A percentile compares a stretch with the other conserved stretches of the same genome.
phyloP scores from a whole-genome alignment of 2,888 invertebrate genomes.

The Sussaba pulchella region DNA sequence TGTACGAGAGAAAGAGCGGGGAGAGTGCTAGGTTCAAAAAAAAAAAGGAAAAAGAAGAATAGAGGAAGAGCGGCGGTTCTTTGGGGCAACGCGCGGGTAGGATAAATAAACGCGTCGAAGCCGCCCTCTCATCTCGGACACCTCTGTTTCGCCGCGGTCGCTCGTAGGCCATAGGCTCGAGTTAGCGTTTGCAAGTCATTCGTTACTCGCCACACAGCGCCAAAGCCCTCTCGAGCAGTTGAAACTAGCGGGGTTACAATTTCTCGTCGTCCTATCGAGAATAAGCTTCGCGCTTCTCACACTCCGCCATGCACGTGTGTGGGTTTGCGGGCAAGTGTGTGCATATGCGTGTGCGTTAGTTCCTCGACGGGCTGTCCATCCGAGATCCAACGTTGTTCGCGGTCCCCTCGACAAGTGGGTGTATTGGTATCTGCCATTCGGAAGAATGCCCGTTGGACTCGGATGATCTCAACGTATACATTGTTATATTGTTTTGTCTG shows the following conservation, averaged over 20 bases:
- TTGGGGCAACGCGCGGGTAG: conserved; percentile 75
- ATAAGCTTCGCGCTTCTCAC: conserved; percentile 1
- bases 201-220: conserved; percentile 35
- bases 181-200: conserved; percentile 59
- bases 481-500: conserved; percentile 9
- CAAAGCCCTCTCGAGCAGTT: conserved; percentile 4
- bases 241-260: conserved; percentile 31
- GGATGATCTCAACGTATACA: conserved; percentile 36
- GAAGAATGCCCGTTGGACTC: conserved; percentile 39
- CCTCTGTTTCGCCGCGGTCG: conserved; percentile 80
- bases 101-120: conserved; percentile 82
- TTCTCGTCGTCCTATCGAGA: conserved; percentile 7
- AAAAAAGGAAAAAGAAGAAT: conserved; percentile 15
- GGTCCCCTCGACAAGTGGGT: conserved; percentile 52
- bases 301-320: neutral
- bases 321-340: neutral
- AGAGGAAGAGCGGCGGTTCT: conserved; percentile 49
- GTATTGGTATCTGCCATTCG: conserved; percentile 59
- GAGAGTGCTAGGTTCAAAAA: conserved; percentile 19
- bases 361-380: conserved; percentile 48
- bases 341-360: neutral
- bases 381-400: conserved; percentile 3
- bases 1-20: neutral
- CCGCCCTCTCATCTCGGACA: conserved; percentile 83
- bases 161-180: conserved; percentile 24